Percentiles rank a stretch among this genome's conserved stretches.
These are phyloP conservation scores for Gymnogyps californianus DNA, from an alignment of 2,113 vertebrate species.

Conservation along the genomic window DNA sequence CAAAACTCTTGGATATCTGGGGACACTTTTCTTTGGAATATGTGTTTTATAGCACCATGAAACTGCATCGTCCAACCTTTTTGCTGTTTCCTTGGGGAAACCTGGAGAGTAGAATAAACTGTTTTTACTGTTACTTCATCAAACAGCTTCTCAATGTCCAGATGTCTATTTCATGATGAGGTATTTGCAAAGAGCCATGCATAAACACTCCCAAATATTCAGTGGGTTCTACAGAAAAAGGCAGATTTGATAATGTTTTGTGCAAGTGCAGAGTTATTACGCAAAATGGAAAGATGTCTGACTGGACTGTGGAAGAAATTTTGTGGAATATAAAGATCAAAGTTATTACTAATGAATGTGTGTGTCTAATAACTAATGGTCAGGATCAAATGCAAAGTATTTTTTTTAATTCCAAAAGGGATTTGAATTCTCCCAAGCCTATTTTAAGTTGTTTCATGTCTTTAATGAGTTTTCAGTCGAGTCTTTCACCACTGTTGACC, in stretches of 20 bases:
- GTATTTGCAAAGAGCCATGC: not conserved
- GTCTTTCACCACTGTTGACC: not conserved
- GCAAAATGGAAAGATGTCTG: not conserved
- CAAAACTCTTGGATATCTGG: not conserved
- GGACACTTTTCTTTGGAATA: not conserved
- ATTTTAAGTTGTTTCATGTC: not conserved
- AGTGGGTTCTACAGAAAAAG: not conserved
- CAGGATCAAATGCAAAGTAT: not conserved
- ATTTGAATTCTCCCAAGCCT: not conserved
- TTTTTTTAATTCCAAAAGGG: not conserved
- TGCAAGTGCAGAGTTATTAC: not conserved
- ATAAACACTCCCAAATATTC: not conserved
- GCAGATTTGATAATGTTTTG: not conserved
- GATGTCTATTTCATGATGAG: not conserved
- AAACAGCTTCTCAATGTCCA: not conserved
- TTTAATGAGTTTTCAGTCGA: not conserved
- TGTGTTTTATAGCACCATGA: not conserved
- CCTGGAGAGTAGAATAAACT: not conserved
- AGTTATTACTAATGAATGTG: not conserved
- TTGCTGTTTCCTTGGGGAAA: not conserved
- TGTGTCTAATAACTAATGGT: not conserved
- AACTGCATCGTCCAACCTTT: not conserved
- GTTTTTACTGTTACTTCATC: not conserved
- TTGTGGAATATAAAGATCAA: not conserved
- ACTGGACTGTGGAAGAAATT: not conserved